These are phyloP conservation scores for Diadophis punctatus DNA, from an alignment of 2,113 vertebrate genomes.

Conservation along the genomic window DNA sequence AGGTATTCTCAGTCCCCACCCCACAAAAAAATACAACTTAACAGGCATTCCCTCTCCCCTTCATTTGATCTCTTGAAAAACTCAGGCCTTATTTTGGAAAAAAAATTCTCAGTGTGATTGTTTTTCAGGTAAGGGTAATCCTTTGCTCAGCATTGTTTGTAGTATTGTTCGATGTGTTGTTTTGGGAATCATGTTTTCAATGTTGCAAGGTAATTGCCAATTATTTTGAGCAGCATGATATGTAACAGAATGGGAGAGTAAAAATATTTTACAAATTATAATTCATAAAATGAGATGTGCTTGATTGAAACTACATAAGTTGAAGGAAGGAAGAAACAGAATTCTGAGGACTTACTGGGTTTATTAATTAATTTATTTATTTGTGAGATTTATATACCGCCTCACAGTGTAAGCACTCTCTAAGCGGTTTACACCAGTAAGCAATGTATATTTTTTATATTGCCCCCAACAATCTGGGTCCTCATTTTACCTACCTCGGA, in stretches of 20 bases:
- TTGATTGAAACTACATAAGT: not conserved
- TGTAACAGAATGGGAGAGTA: not conserved
- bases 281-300: not conserved
- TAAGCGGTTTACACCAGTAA: too few species aligned
- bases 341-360: not conserved
- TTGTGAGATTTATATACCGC: too few species aligned
- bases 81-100: not conserved
- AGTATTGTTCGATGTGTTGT: not conserved
- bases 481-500: too few species aligned
- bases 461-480: too few species aligned
- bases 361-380: too few species aligned
- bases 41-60: not conserved
- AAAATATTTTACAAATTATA: not conserved
- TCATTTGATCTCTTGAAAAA: not conserved
- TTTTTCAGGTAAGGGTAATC: not conserved
- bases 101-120: not conserved
- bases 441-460: too few species aligned
- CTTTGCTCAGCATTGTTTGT: not conserved
- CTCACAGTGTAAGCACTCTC: too few species aligned
- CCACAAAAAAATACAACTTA: not conserved
- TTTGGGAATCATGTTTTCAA: not conserved
- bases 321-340: not conserved
- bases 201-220: not conserved
- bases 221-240: not conserved
- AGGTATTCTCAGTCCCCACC: not conserved